Percentiles rank a stretch among this genome's conserved stretches.
These are phyloP conservation scores for Dipodomys ordii DNA, from an alignment of 2,113 vertebrate species.

Conservation along the genomic window DNA sequence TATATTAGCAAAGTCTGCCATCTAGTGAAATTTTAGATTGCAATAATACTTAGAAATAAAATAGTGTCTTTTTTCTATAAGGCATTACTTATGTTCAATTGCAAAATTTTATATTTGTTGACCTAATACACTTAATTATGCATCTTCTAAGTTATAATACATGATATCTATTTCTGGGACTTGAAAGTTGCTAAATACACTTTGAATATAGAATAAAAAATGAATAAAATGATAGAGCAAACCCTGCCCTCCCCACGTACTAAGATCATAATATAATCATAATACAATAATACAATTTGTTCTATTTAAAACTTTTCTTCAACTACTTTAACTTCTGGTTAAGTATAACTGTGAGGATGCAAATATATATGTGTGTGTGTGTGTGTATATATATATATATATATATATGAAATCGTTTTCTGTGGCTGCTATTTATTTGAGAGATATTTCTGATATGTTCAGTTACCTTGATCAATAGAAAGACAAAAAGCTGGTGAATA, in stretches of 20 bases:
- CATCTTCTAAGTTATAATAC: neutral
- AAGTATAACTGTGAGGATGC: neutral
- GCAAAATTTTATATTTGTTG: neutral
- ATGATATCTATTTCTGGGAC: neutral
- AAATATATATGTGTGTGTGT: neutral
- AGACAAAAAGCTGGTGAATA: neutral
- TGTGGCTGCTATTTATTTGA: neutral
- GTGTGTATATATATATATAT: no score
- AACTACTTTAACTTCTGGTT: neutral
- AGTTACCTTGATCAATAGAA: neutral
- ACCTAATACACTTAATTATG: neutral
- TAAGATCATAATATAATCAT: neutral
- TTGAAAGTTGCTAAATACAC: neutral
- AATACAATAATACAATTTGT: neutral
- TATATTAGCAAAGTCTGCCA: constrained; percentile 49
- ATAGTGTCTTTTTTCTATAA: neutral
- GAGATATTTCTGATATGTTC: neutral
- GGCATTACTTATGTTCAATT: neutral
- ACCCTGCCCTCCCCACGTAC: neutral
- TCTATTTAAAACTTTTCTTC: neutral
- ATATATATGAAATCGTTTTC: neutral
- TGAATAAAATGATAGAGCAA: neutral
- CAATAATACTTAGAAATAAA: neutral
- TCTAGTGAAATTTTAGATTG: constrained; percentile 56
- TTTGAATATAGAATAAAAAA: neutral